A percentile compares a stretch with the other conserved stretches of the same genome.
Conservation (phyloP, 1,140 invertebrate species). For the Drosophila nannoptera region DNA sequence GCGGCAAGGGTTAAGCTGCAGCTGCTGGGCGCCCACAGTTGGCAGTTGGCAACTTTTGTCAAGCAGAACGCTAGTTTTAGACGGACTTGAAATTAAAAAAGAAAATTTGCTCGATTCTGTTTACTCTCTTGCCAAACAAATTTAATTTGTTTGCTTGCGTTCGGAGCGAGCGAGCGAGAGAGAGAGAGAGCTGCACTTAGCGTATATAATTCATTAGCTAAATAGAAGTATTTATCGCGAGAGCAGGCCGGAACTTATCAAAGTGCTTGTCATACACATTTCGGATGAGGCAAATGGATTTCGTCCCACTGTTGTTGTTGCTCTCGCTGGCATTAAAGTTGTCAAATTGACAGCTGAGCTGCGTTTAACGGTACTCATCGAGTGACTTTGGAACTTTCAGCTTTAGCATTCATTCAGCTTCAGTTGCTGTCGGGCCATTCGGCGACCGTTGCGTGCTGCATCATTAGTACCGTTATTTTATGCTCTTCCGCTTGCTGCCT, state of each 20-base stretch:
- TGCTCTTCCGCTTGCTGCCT: conserved; percentile 61
- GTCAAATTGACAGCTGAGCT: conserved; percentile 16
- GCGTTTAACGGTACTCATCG: conserved; percentile 12
- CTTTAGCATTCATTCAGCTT: conserved; percentile 9
- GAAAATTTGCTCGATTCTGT: not conserved
- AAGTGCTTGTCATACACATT: not conserved
- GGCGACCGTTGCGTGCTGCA: conserved; percentile 53
- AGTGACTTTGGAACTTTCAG: conserved; percentile 9
- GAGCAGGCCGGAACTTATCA: too few relatives aligned
- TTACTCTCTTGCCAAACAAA: not conserved
- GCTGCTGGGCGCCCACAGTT: not conserved
- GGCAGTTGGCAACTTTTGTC: not conserved
- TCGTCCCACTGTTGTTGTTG: not conserved
- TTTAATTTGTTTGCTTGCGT: not conserved
- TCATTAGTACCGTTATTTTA: conserved; percentile 73
- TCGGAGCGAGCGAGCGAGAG: too few relatives aligned
- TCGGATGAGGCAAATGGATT: not conserved
- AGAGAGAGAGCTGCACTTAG: too few relatives aligned
- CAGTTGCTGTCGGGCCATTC: conserved; percentile 1
- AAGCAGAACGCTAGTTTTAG: not conserved
- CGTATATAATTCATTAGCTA: too few relatives aligned
- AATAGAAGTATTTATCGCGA: not conserved
- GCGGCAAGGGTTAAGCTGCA: conserved; percentile 24
- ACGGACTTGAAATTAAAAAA: not conserved
- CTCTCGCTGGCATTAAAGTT: conserved; percentile 15